Base-by-base conservation (phyloP, 2,888 invertebrate species). In the Oscheius onirici region DNA sequence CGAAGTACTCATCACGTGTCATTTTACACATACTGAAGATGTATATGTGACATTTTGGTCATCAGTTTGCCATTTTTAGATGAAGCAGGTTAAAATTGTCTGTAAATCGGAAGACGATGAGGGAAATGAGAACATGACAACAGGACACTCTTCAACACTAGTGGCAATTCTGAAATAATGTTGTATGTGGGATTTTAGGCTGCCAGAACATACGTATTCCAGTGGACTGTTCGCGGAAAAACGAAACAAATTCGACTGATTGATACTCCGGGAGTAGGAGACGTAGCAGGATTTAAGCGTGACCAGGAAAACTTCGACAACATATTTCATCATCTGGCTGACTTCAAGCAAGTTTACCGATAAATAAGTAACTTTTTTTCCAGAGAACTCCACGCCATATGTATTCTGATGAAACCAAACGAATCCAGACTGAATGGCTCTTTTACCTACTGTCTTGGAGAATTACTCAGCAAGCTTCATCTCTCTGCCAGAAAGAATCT, bases 361-460 rank as follows among this genome's bases (percentile, higher is more conserved):
- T 26, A 26, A 55, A 55, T 24, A 20, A 46, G 11, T 46, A 6
- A 20, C 46, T 40, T 17, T 17, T 2, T 28, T 52, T n/a, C n/a
- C n/a, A 66, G 69, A 13, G 67, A 73, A 41, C 46, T 79, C n/a
- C 75, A 79, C 58, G 78, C 51, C n/a, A 79, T 79, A 51, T 77
- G 69, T 52, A 77, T 82, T 22, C 49, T 82, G 52, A 43, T 83
- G 40, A 76, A 76, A 51, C 69, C 82, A 3, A 82, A 81, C 65
- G 40, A 69, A 13, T 26, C 76, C 2, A 49, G 73, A 11, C 46
- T 76, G 11, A 80, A 69, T 11, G 34, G 17, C 2, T 20, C 40
- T 5, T 58, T 58, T 40, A 40, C 41, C 41, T 58, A 58, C n/a
- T 41, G 41, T 17, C 20, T 58, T n/a, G 58, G 58, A 17, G 58